phyloP scores from a whole-genome alignment of 2,113 vertebrate genomes.

The Brienomyrus longianalis region DNA sequence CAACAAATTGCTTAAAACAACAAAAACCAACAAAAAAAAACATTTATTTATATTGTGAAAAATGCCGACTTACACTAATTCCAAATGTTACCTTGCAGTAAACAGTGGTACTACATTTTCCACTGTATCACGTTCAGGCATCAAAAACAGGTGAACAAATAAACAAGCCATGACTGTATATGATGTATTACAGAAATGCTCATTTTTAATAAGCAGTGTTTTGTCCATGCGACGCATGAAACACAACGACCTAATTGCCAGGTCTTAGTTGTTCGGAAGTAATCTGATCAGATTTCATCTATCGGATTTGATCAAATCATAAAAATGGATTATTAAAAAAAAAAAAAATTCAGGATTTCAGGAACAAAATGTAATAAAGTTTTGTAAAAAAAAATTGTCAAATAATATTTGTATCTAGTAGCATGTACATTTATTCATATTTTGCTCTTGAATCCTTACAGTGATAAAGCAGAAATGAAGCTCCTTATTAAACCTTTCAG shows the following conservation, averaged over 20 bases:
- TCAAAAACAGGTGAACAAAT: not conserved
- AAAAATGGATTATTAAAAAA: not conserved
- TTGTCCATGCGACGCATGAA: not conserved
- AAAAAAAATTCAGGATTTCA: not conserved
- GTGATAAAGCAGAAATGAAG: not conserved
- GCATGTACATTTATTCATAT: not conserved
- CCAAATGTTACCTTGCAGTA: not conserved
- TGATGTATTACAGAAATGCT: not conserved
- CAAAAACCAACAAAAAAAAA: not conserved
- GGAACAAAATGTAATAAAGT: not conserved
- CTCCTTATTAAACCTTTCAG: not conserved
- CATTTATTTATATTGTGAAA: not conserved
- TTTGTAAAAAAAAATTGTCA: not conserved
- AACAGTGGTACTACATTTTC: not conserved
- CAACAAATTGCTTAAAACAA: not conserved
- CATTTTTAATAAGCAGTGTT: not conserved
- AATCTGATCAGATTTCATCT: not conserved
- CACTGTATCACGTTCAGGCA: not conserved
- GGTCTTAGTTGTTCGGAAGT: not conserved
- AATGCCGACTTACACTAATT: not conserved
- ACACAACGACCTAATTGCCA: not conserved
- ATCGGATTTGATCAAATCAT: not conserved
- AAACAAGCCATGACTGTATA: not conserved
- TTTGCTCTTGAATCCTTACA: not conserved
- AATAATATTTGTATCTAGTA: not conserved